Evolutionary conservation across 92 coral and sea anemone genomes (phyloP).

Genomic region (Zoanthus solanderi): DNA sequence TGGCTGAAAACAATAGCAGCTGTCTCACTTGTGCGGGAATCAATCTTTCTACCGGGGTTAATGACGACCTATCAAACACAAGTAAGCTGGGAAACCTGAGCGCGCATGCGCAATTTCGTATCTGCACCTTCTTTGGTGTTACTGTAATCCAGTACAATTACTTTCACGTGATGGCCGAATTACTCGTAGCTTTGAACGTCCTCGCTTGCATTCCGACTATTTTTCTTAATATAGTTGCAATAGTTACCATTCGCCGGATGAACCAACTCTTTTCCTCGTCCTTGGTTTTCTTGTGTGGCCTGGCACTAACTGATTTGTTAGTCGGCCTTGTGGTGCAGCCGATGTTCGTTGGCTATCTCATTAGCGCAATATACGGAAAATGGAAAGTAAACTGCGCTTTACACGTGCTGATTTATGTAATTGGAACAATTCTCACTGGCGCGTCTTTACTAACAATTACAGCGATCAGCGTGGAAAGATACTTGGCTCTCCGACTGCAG

Average conservation of each 20-base stretch:
- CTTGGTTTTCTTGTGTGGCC: conserved; percentile 23
- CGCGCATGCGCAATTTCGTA: conserved; percentile 21
- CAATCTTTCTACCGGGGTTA: too few relatives aligned
- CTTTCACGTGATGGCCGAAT: conserved; percentile 40
- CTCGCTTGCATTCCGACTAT: conserved; percentile 17
- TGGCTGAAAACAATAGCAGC: too few relatives aligned
- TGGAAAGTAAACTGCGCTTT: conserved; percentile 35
- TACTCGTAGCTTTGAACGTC: conserved; percentile 10
- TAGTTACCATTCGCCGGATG: conserved; percentile 30
- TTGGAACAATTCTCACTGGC: conserved; percentile 32
- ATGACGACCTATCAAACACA: too few relatives aligned
- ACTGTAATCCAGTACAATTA: conserved; percentile 13
- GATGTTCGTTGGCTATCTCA: conserved; percentile 37
- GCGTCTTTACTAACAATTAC: conserved; percentile 45
- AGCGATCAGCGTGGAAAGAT: conserved; percentile 37
- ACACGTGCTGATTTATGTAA: conserved; percentile 11
- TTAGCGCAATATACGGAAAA: conserved; percentile 16
- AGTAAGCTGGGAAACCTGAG: not conserved
- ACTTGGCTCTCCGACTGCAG: conserved; percentile 38
- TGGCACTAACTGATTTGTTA: conserved; percentile 37
- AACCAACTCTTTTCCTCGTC: conserved; percentile 26
- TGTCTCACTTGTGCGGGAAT: too few relatives aligned
- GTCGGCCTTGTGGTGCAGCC: conserved; percentile 31
- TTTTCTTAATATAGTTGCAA: conserved; percentile 4
- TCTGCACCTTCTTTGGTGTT: conserved; percentile 27